Base-by-base conservation (phyloP, 2,797 vertebrate genomes). In the Lacerta agilis region DNA sequence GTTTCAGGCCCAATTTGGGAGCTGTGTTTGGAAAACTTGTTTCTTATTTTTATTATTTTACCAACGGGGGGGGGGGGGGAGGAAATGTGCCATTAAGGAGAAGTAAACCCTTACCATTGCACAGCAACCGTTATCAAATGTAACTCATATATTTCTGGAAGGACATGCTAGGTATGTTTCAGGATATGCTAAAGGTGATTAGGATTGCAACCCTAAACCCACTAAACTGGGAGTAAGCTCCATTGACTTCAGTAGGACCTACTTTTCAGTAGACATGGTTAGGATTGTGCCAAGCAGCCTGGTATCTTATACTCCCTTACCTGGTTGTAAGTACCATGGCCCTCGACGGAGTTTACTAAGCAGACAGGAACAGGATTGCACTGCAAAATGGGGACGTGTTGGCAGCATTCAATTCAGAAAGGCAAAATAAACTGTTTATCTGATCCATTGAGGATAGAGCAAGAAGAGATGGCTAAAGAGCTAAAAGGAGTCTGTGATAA, bases 41-140 rank as follows among this genome's bases (percentile, higher is more conserved):
- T 55, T 55, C 49, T 55, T 55, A 55, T 55, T 58, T 86, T 92
- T 91, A 88, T 89, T 86, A 92, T 86, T 91, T 72, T 87, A 90
- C 90, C 90, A 90, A 76, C 72, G n/a, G n/a, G n/a, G 15, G 6
- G 25, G 23, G 9, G 15, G 6, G 25, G 23, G 8, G 17, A 8
- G 13, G 29, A 67, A 67, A 49, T 1, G 33, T 9, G 43, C 11
- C 38, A 7, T 27, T 79, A 77, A 77, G 9, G 9, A 23, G 38
- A 78, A 55, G 55, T 27, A 43, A 66, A 69, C 33, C 17, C 15
- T 67, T 36, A 27, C n/a, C 25, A 33, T 49, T 79, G 76, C 3
- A 36, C 13, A 69, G 33, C 8, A 38, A 73, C 36, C n/a, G 43
- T 61, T 23, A 61, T 61, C 36, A 43, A 81, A 6, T 4, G 20